Evolutionary conservation across 2,888 invertebrate genomes (phyloP).

Genomic region (Conus canariensis): DNA sequence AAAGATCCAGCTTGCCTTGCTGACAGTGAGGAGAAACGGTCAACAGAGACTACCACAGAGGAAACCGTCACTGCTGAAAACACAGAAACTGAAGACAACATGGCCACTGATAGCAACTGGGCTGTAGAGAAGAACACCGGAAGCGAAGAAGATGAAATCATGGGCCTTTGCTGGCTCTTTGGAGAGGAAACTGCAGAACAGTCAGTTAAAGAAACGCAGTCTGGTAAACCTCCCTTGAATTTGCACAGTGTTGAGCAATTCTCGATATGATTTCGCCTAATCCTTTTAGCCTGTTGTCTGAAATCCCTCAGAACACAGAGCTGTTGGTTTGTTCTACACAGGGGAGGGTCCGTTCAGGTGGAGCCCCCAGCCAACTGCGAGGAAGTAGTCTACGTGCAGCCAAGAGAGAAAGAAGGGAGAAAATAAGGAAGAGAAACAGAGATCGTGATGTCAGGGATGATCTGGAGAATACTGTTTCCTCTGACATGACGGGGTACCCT

Average conservation of each 20-base stretch:
- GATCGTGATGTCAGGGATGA: neutral
- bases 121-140: neutral
- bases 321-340: neutral
- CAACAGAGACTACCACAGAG: neutral
- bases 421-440: neutral
- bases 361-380: neutral
- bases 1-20: too few relatives aligned
- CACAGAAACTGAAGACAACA: neutral
- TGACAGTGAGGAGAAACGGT: too few relatives aligned
- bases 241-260: neutral
- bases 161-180: neutral
- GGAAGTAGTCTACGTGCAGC: neutral
- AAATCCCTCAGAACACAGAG: neutral
- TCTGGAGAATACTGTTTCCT: neutral
- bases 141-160: neutral
- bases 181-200: neutral
- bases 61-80: neutral
- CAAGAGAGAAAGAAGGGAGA: neutral
- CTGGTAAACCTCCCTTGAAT: too few relatives aligned
- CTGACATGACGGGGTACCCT: neutral
- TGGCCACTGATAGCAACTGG: neutral
- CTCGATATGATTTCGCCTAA: neutral
- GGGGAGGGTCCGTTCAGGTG: neutral
- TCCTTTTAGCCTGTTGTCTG: neutral
- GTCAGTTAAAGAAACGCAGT: neutral